Evolutionary conservation across 1,140 invertebrate genomes (phyloP).

Genomic region (Whitmania pigra): DNA sequence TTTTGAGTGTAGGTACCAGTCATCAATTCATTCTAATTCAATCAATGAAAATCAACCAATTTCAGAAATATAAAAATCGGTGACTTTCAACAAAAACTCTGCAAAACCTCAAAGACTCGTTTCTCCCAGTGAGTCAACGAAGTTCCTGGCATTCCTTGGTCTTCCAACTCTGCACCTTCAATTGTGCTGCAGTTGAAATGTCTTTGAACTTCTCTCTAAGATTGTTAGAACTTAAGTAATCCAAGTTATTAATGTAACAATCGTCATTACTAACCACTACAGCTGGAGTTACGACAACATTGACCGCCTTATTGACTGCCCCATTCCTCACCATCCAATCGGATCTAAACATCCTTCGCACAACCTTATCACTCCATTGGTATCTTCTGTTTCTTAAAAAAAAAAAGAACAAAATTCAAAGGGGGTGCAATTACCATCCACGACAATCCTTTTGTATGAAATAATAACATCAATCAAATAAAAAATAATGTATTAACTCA

Average conservation of each 20-base stretch:
- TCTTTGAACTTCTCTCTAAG: conserved; percentile 51
- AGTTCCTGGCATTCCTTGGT: conserved; percentile 93
- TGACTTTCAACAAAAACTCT: neutral
- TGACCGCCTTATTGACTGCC: conserved; percentile 57
- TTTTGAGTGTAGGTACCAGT: conserved; percentile 98
- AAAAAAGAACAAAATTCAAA: conserved; percentile 20
- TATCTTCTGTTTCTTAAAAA: conserved; percentile 61
- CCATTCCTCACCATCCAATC: conserved; percentile 75
- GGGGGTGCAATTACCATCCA: too few relatives aligned
- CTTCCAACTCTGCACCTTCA: conserved; percentile 92
- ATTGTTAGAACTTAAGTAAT: neutral
- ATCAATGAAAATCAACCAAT: neutral
- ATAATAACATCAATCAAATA: neutral
- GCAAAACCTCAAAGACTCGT: conserved; percentile 23
- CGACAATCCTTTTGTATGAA: too few relatives aligned
- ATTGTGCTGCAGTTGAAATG: conserved; percentile 81
- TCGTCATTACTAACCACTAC: conserved; percentile 50
- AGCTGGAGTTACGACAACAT: conserved; percentile 81
- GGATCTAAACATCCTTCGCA: conserved; percentile 60
- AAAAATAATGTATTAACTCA: conserved; percentile 50
- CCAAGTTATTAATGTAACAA: neutral
- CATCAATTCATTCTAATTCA: conserved; percentile 88
- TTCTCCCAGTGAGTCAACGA: conserved; percentile 64
- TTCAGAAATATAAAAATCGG: too few relatives aligned
- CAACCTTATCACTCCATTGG: conserved; percentile 81